Evolutionary conservation across 2,888 invertebrate genomes (phyloP).

Genomic region (Steromphala cineraria): DNA sequence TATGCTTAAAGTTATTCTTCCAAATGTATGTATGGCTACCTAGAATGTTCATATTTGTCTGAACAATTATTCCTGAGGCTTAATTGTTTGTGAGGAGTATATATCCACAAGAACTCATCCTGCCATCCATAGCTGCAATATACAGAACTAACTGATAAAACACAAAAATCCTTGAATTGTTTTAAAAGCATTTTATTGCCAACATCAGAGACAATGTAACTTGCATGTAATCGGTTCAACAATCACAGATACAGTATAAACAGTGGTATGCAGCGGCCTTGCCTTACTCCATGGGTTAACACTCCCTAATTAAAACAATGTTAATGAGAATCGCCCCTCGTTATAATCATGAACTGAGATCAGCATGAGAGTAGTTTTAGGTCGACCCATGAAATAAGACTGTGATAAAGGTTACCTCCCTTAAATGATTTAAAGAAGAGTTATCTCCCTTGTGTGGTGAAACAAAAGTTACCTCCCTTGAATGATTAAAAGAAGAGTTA

Average conservation of each 20-base stretch:
- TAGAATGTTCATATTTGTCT: no score
- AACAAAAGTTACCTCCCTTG: no score
- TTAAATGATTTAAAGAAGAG: no score
- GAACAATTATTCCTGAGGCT: no score
- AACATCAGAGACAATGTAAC: slow-evolving; percentile 6
- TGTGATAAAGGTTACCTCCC: neutral
- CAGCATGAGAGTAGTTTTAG: neutral
- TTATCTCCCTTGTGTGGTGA: no score
- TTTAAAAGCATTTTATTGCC: slow-evolving; percentile 9
- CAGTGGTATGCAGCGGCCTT: neutral
- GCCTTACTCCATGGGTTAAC: neutral
- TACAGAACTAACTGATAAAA: no score
- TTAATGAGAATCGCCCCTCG: neutral
- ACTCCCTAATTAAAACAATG: neutral
- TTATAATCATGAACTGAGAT: neutral
- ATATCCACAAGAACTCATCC: no score
- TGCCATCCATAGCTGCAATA: no score
- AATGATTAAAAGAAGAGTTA: no score
- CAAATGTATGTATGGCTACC: no score
- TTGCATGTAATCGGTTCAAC: neutral
- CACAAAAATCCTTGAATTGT: neutral
- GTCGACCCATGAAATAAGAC: neutral
- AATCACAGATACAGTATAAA: slow-evolving; percentile 5
- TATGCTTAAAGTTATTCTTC: no score
- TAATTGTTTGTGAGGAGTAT: no score